These are phyloP conservation scores for Leucophenga montana DNA, from an alignment of 2,888 invertebrate genomes.

Conservation along the genomic window DNA sequence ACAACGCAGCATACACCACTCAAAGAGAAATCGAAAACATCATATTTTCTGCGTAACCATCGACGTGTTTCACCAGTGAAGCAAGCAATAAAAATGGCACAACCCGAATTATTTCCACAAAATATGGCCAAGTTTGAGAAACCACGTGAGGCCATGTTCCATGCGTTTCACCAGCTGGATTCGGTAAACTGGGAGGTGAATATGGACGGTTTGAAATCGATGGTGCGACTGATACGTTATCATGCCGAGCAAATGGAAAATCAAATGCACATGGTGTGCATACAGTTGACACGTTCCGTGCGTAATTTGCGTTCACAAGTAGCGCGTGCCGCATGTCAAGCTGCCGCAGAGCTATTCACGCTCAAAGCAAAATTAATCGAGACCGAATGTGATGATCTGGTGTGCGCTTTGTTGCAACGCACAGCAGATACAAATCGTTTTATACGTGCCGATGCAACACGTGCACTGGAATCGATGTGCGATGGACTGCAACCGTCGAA, in stretches of 20 bases:
- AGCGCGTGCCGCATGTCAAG: constrained; percentile 88
- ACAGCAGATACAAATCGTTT: constrained; percentile 96
- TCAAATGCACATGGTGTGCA: constrained; percentile 81
- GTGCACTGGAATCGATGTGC: constrained; percentile 87
- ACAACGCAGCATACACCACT: constrained; percentile 59
- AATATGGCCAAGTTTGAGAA: constrained; percentile 76
- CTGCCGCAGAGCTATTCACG: constrained; percentile 85
- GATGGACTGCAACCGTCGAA: constrained; percentile 82
- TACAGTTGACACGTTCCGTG: constrained; percentile 84
- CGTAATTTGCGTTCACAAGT: constrained; percentile 95
- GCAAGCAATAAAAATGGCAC: constrained; percentile 65
- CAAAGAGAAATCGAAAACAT: constrained; percentile 70
- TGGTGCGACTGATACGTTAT: constrained; percentile 81
- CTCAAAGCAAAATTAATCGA: constrained; percentile 77
- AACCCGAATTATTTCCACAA: constrained; percentile 65
- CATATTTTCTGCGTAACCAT: constrained; percentile 66
- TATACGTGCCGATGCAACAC: constrained; percentile 87
- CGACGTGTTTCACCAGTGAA: constrained; percentile 69
- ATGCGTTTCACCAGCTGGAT: constrained; percentile 80
- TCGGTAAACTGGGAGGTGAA: constrained; percentile 86
- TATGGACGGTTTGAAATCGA: constrained; percentile 81
- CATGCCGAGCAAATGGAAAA: constrained; percentile 78
- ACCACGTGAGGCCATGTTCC: constrained; percentile 79
- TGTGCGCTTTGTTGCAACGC: constrained; percentile 85
- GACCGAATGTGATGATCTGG: constrained; percentile 90